phyloP scores from a whole-genome alignment of 2,888 invertebrate genomes.

The Lithosia quadra region DNA sequence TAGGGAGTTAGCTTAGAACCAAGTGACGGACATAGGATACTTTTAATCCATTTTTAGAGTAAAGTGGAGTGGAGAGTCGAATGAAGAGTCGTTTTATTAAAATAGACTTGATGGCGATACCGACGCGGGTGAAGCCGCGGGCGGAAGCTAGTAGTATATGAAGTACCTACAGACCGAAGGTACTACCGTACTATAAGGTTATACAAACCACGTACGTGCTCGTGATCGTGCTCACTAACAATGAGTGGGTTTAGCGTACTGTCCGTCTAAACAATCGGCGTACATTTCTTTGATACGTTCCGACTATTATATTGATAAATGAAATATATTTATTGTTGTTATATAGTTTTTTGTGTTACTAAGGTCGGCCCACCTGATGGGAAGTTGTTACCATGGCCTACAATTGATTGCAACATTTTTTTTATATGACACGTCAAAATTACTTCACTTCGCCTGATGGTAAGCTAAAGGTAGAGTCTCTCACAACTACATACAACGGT shows the following conservation, averaged over 20 bases:
- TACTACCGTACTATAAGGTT: conserved; percentile 26
- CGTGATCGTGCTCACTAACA: conserved; percentile 34
- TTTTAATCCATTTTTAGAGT: too few relatives aligned
- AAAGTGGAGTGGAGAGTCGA: too few relatives aligned
- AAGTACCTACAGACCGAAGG: conserved; percentile 33
- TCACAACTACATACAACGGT: too few relatives aligned
- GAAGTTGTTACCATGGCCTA: background rate
- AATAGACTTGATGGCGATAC: too few relatives aligned
- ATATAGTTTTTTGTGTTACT: background rate
- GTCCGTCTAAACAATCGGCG: conserved; percentile 23
- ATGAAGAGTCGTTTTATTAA: too few relatives aligned
- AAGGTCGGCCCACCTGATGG: background rate
- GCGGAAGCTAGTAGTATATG: too few relatives aligned
- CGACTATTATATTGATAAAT: conserved; percentile 12
- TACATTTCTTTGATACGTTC: conserved; percentile 21
- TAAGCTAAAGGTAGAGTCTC: too few relatives aligned
- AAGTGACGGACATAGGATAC: too few relatives aligned
- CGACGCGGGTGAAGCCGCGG: too few relatives aligned
- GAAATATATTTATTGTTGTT: background rate
- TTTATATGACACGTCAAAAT: too few relatives aligned
- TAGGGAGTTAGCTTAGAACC: too few relatives aligned
- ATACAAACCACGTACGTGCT: conserved; percentile 36
- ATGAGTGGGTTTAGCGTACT: conserved; percentile 31
- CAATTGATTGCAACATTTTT: background rate
- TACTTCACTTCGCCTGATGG: too few relatives aligned